Evolutionary conservation across 1,140 invertebrate genomes (phyloP).

Genomic region (Zaprionus ghesquierei): DNA sequence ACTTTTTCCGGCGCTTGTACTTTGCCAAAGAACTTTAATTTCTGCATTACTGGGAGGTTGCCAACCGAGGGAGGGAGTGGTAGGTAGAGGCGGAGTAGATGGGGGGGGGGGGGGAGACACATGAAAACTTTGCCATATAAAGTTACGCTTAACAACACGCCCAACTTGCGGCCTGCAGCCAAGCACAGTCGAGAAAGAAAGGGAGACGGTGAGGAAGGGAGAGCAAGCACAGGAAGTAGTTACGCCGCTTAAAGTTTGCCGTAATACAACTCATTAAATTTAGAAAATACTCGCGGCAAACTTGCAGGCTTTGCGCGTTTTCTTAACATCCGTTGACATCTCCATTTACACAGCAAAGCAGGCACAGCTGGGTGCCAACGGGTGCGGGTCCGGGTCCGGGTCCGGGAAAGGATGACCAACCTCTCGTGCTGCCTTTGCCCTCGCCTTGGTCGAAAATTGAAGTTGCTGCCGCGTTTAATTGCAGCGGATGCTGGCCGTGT

Average conservation of each 20-base stretch:
- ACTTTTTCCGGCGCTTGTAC: conserved; percentile 71
- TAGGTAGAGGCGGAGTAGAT: neutral
- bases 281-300: conserved; percentile 72
- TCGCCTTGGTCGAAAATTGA: conserved; percentile 48
- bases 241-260: conserved; percentile 53
- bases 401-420: neutral
- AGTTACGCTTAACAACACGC: conserved; percentile 65
- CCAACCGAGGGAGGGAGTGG: conserved; percentile 34
- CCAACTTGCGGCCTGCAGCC: conserved; percentile 34
- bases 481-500: conserved; percentile 78
- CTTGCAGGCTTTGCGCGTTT: conserved; percentile 36
- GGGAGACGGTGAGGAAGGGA: neutral
- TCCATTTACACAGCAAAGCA: conserved; percentile 60
- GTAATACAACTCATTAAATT: conserved; percentile 81
- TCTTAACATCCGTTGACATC: conserved; percentile 73
- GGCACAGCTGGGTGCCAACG: conserved; percentile 10
- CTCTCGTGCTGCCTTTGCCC: conserved; percentile 17
- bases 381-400: conserved; percentile 1
- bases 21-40: conserved; percentile 79
- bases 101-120: conserved; percentile 25
- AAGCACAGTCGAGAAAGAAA: neutral
- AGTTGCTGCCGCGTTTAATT: conserved; percentile 70
- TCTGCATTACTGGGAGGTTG: conserved; percentile 66
- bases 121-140: conserved; percentile 72
- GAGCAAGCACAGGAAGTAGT: neutral